Evolutionary conservation across 2,888 invertebrate species (phyloP).

Genomic region (Himalopsyche anomala): DNA sequence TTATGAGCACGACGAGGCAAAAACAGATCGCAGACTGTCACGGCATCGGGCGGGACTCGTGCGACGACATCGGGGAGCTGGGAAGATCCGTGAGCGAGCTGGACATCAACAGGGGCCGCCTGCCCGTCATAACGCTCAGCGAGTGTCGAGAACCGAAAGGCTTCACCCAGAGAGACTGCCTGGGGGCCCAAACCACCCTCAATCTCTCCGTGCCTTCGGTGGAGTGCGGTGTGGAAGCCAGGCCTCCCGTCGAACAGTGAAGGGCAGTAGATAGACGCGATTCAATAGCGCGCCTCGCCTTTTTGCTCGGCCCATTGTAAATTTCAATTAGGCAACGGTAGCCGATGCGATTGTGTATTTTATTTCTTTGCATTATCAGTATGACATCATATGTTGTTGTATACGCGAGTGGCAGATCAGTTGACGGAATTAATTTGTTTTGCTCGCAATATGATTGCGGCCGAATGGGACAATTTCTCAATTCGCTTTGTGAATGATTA

Average conservation of each 20-base stretch:
- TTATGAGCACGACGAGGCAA: constrained; percentile 67
- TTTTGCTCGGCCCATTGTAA: constrained; percentile 1
- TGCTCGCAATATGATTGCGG: constrained; percentile 23
- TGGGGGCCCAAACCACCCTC: constrained; percentile 71
- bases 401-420: not conserved
- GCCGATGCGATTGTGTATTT: not conserved
- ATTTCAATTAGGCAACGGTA: not conserved
- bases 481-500: not conserved
- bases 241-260: constrained; percentile 70
- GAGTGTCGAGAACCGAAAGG: constrained; percentile 72
- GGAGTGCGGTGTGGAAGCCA: constrained; percentile 73
- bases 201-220: constrained; percentile 74
- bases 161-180: constrained; percentile 68
- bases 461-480: not conserved
- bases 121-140: constrained; percentile 75
- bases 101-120: constrained; percentile 71
- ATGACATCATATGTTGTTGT: constrained; percentile 18
- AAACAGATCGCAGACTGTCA: constrained; percentile 70
- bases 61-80: constrained; percentile 69
- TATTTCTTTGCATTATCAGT: constrained; percentile 36
- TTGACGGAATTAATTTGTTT: constrained; percentile 5
- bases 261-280: not conserved
- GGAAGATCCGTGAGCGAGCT: constrained; percentile 68
- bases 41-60: constrained; percentile 73
- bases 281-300: not conserved